Conservation (phyloP, 2,888 invertebrate species). For the Exocentrus adspersus region DNA sequence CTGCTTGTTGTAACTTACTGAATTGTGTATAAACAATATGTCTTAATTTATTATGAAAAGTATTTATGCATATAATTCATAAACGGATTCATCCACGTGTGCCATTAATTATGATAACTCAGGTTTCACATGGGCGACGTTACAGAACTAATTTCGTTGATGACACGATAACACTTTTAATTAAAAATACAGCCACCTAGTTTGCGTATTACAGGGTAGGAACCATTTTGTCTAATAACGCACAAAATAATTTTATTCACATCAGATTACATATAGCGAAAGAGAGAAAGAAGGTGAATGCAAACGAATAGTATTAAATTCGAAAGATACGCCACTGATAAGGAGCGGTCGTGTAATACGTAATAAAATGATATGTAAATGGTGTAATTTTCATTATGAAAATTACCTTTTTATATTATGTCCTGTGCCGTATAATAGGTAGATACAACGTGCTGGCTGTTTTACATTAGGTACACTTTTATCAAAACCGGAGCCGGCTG, state of each 20-base stretch:
- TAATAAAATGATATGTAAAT: constrained; percentile 34
- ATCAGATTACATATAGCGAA: constrained; percentile 10
- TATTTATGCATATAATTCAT: too few relatives aligned
- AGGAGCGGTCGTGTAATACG: constrained; percentile 26
- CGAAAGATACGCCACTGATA: constrained; percentile 29
- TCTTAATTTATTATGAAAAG: too few relatives aligned
- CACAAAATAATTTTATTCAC: constrained; percentile 9
- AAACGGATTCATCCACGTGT: too few relatives aligned
- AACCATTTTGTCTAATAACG: constrained; percentile 1
- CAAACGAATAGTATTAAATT: constrained; percentile 28
- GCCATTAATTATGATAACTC: too few relatives aligned
- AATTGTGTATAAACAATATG: too few relatives aligned
- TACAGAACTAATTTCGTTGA: too few relatives aligned
- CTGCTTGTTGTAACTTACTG: too few relatives aligned
- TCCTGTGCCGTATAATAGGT: constrained; percentile 17
- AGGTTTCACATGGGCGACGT: too few relatives aligned
- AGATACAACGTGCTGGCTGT: constrained; percentile 11
- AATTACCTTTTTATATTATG: constrained; percentile 33
- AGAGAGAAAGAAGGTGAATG: constrained; percentile 20
- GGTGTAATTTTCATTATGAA: constrained; percentile 33
- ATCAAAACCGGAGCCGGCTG: constrained; percentile 30
- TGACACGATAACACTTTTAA: too few relatives aligned
- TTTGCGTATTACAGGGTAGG: neutral
- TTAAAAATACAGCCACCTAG: neutral
- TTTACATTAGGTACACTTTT: constrained; percentile 28